A percentile compares a stretch with the other conserved stretches of the same genome.
These are phyloP conservation scores for Lichenostomus cassidix DNA, from an alignment of 2,113 vertebrate species.

Conservation along the genomic window DNA sequence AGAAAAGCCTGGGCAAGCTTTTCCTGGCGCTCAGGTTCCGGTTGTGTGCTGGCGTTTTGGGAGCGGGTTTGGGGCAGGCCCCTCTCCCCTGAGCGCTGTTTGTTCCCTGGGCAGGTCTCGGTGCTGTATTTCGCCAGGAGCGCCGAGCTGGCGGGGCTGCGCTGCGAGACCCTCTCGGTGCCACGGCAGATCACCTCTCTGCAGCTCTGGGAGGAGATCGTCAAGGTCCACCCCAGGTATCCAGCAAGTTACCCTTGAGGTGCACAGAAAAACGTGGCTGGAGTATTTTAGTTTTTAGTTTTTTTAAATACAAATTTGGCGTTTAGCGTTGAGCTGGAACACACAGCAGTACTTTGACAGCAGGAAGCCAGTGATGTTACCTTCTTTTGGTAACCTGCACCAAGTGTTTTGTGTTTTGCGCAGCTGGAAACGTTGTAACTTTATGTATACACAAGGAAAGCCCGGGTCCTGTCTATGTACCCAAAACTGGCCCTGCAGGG, in stretches of 20 bases:
- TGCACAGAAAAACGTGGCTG: not conserved
- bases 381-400: not conserved
- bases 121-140: conserved; percentile 93
- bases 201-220: conserved; percentile 86
- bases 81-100: not conserved
- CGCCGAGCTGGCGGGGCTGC: conserved; percentile 85
- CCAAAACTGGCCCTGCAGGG: no score
- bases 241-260: not conserved
- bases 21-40: not conserved
- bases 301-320: fast-evolving
- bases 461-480: fast-evolving
- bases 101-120: conserved; percentile 48
- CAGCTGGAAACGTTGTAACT: not conserved
- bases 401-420: fast-evolving
- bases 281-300: not conserved
- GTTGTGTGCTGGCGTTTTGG: not conserved
- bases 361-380: fast-evolving
- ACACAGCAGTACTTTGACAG: fast-evolving
- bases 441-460: not conserved
- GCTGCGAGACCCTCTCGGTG: conserved; percentile 77
- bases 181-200: conserved; percentile 76
- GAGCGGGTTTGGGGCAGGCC: not conserved
- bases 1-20: not conserved
- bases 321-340: no score
- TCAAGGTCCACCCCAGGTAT: conserved; percentile 85